Conservation (phyloP, 1,140 invertebrate genomes). For the Armadillidium nasatum region DNA sequence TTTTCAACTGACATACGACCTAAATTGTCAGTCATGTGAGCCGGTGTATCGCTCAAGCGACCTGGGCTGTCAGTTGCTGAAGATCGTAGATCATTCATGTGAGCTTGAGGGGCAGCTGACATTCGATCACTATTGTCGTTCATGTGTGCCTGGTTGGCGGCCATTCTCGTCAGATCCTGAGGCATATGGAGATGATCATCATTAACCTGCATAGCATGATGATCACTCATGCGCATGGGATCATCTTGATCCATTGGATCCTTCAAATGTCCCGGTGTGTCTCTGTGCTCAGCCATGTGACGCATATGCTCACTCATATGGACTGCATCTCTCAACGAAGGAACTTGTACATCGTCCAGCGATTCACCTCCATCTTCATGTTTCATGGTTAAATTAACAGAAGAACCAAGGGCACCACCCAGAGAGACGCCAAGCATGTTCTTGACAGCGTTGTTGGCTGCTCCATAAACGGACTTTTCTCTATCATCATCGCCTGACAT, state of each 20-base stretch:
- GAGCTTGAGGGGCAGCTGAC: slow-evolving; percentile 35
- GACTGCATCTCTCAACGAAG: slow-evolving; percentile 20
- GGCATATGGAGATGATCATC: slow-evolving; percentile 42
- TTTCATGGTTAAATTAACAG: slow-evolving; percentile 38
- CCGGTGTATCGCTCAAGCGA: slow-evolving; percentile 37
- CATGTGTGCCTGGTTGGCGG: slow-evolving; percentile 39
- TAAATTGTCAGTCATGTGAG: slow-evolving; percentile 40
- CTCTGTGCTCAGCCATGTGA: slow-evolving; percentile 25
- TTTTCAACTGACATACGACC: slow-evolving; percentile 43
- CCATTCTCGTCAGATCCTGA: slow-evolving; percentile 43
- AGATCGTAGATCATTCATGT: slow-evolving; percentile 38
- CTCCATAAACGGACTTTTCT: slow-evolving; percentile 36
- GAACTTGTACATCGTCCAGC: slow-evolving; percentile 32
- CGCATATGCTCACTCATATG: slow-evolving; percentile 30
- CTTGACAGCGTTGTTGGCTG: slow-evolving; percentile 39
- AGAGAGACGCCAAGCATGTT: slow-evolving; percentile 42
- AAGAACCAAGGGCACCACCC: slow-evolving; percentile 33
- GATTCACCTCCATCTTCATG: slow-evolving; percentile 35
- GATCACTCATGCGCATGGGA: slow-evolving; percentile 31
- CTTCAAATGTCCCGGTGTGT: slow-evolving; percentile 29
- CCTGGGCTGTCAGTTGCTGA: slow-evolving; percentile 39
- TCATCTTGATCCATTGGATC: slow-evolving; percentile 33
- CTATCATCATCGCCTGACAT: slow-evolving; percentile 30
- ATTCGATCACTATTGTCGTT: slow-evolving; percentile 38
- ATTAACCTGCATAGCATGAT: slow-evolving; percentile 38